Conservation (phyloP, 2,797 vertebrate species). For the Poecile montanus region DNA sequence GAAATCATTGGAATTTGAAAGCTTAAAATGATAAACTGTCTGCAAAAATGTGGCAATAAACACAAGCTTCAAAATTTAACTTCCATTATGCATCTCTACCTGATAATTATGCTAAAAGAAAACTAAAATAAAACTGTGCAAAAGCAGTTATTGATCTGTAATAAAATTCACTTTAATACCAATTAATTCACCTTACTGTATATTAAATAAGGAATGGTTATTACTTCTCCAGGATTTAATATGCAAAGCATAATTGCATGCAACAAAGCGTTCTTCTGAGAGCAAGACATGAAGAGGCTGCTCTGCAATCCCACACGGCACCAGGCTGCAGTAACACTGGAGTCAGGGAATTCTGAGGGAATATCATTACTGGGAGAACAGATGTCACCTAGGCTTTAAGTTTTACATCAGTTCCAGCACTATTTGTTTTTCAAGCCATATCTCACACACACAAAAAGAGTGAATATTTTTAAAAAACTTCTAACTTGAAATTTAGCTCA, state of each 20-base stretch:
- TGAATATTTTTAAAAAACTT: not conserved
- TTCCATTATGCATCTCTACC: not conserved
- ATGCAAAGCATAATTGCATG: not conserved
- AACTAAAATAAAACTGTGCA: slow-evolving; percentile 2
- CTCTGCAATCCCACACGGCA: not conserved
- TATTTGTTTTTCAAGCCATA: not conserved
- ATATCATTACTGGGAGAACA: not conserved
- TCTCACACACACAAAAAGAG: not conserved
- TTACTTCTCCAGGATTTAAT: slow-evolving; percentile 16
- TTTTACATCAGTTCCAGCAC: not conserved
- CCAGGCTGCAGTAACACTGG: not conserved
- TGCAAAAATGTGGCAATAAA: slow-evolving; percentile 5
- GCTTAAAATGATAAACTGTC: not conserved
- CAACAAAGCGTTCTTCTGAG: slow-evolving; percentile 1
- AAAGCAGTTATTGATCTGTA: slow-evolving; percentile 12
- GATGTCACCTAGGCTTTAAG: not conserved
- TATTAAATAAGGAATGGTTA: slow-evolving; percentile 28
- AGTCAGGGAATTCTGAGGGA: not conserved
- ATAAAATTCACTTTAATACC: slow-evolving; percentile 22
- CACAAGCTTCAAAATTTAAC: not conserved
- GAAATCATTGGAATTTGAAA: not conserved
- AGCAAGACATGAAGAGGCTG: not conserved
- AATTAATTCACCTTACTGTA: slow-evolving; percentile 44
- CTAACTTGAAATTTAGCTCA: not conserved
- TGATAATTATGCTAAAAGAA: slow-evolving; percentile 29